phyloP scores from a whole-genome alignment of 2,888 invertebrate species.

The Epirrita christyi region DNA sequence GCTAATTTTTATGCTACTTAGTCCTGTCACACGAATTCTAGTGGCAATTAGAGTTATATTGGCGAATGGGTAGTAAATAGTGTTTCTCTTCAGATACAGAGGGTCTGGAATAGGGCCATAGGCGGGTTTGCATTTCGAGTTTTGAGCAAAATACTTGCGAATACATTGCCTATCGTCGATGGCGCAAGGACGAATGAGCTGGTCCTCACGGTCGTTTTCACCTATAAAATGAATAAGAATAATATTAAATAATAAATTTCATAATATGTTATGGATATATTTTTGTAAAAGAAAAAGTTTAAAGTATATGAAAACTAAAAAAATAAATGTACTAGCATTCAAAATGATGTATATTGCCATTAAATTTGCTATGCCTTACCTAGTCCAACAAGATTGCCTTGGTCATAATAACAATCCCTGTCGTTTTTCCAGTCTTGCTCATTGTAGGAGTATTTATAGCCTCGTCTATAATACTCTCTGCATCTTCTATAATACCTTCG shows the following conservation, averaged over 20 bases:
- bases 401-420: conserved; percentile 11
- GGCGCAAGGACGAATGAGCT: conserved; percentile 40
- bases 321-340: no score
- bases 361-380: conserved; percentile 10
- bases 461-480: not conserved
- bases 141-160: conserved; percentile 33
- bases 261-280: no score
- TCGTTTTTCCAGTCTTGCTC: conserved; percentile 16
- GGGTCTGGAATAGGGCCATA: conserved; percentile 35
- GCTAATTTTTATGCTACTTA: conserved; percentile 44
- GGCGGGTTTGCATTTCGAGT: conserved; percentile 35
- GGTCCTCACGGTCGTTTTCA: conserved; percentile 23
- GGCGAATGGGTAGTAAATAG: conserved; percentile 22
- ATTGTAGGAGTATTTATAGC: conserved; percentile 12
- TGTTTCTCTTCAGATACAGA: conserved; percentile 17
- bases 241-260: not conserved
- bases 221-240: conserved; percentile 5
- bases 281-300: no score
- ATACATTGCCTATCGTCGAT: conserved; percentile 43
- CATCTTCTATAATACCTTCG: conserved; percentile 15
- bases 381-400: conserved; percentile 18
- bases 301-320: no score
- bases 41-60: conserved; percentile 42
- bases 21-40: conserved; percentile 38
- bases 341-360: no score